Percentiles rank a stretch among this genome's conserved stretches.
phyloP scores from a whole-genome alignment of 2,888 invertebrate species.

The Glyphotaelius pellucidus region DNA sequence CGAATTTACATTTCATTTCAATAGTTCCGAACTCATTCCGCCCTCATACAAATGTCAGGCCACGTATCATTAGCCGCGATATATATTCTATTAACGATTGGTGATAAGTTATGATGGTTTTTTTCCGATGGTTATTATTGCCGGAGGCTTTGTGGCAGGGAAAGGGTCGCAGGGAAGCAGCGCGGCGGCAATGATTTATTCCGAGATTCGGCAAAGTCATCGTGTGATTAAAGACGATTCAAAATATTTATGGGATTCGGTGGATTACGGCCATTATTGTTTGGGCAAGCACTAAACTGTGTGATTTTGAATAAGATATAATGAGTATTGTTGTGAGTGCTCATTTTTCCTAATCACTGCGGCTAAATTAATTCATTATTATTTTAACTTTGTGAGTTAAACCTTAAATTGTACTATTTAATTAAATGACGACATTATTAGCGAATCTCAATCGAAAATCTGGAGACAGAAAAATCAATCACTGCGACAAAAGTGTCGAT shows the following conservation, averaged over 20 bases:
- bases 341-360: neutral
- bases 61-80: constrained; percentile 62
- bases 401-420: too few relatives aligned
- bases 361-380: neutral
- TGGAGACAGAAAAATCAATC: too few relatives aligned
- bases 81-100: constrained; percentile 56
- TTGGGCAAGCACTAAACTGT: neutral
- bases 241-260: constrained; percentile 48
- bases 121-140: constrained; percentile 31
- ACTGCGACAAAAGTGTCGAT: too few relatives aligned
- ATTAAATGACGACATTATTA: too few relatives aligned
- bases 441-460: too few relatives aligned
- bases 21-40: constrained; percentile 41
- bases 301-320: neutral
- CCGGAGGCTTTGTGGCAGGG: neutral
- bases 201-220: constrained; percentile 52
- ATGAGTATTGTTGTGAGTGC: neutral
- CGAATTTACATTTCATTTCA: constrained; percentile 61
- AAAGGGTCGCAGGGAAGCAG: constrained; percentile 46
- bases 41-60: constrained; percentile 53
- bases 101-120: constrained; percentile 49
- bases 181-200: constrained; percentile 52
- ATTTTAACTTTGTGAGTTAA: too few relatives aligned
- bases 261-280: constrained; percentile 3
- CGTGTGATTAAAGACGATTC: constrained; percentile 62